Evolutionary conservation across 2,888 invertebrate genomes (phyloP).

Genomic region (Luperina nickerlii): DNA sequence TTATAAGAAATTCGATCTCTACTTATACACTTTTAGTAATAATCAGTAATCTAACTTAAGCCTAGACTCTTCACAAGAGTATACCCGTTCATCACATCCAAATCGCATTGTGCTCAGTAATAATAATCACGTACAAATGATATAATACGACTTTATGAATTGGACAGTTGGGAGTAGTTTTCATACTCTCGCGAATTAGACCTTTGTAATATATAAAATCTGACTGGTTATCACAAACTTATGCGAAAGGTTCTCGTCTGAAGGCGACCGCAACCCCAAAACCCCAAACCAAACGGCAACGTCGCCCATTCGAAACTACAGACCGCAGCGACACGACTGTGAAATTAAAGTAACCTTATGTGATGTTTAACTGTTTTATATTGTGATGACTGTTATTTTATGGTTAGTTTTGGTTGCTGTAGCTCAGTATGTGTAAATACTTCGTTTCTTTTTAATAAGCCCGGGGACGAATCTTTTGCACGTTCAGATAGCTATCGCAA

Average conservation of each 20-base stretch:
- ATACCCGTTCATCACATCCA: slow-evolving; percentile 80
- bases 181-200: neutral
- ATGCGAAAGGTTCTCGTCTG: neutral
- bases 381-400: slow-evolving; percentile 31
- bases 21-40: slow-evolving; percentile 66
- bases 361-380: slow-evolving; percentile 29
- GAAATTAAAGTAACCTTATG: slow-evolving; percentile 12
- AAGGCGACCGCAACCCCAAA: neutral
- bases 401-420: slow-evolving; percentile 14
- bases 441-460: slow-evolving; percentile 13
- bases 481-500: slow-evolving; percentile 1
- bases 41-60: slow-evolving; percentile 68
- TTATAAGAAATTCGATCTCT: slow-evolving; percentile 68
- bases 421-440: slow-evolving; percentile 10
- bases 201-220: slow-evolving; percentile 43
- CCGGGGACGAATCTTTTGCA: neutral
- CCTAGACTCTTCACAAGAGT: slow-evolving; percentile 79
- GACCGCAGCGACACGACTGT: neutral
- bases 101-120: slow-evolving; percentile 73
- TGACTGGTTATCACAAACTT: slow-evolving; percentile 27
- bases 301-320: neutral
- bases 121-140: slow-evolving; percentile 42
- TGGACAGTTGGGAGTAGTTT: slow-evolving; percentile 32
- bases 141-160: slow-evolving; percentile 35
- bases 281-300: too few relatives aligned